Conservation (phyloP, 2,797 vertebrate genomes). For the Echiichthys vipera region DNA sequence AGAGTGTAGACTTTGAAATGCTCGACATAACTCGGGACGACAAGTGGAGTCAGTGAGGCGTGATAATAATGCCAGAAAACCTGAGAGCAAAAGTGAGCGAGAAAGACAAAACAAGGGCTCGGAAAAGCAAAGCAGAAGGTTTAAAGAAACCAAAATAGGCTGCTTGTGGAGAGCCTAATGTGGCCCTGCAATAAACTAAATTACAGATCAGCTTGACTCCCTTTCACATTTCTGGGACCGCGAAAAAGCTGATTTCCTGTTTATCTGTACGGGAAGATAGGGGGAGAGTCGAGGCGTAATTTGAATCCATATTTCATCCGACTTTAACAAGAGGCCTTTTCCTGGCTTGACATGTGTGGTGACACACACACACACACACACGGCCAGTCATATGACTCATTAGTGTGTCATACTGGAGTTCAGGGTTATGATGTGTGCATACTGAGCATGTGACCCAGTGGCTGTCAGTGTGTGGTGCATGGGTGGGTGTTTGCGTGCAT, state of each 20-base stretch:
- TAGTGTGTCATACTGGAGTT: conserved; percentile 37
- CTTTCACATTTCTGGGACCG: conserved; percentile 56
- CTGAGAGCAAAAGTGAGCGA: conserved; percentile 36
- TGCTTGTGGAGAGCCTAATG: conserved; percentile 62
- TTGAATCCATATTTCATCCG: conserved; percentile 54
- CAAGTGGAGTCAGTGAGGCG: conserved; percentile 39
- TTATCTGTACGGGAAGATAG: conserved; percentile 61
- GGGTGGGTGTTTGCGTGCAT: conserved; percentile 41
- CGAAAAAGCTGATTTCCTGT: conserved; percentile 71
- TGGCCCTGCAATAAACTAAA: conserved; percentile 72
- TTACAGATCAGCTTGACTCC: conserved; percentile 69
- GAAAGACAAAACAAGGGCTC: conserved; percentile 47
- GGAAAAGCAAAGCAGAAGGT: conserved; percentile 38
- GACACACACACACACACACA: conserved; percentile 35
- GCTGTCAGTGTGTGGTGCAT: conserved; percentile 34
- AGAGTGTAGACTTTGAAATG: conserved; percentile 47
- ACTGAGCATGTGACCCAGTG: neutral
- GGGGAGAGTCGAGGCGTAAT: conserved; percentile 36
- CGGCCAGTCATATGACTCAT: conserved; percentile 48
- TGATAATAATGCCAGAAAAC: conserved; percentile 52
- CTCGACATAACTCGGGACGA: conserved; percentile 34
- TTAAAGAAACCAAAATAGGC: conserved; percentile 61
- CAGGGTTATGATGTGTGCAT: conserved; percentile 13
- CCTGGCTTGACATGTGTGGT: conserved; percentile 48
- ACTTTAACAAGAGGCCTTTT: conserved; percentile 44